These are phyloP conservation scores for Lepilemur septentrionalis DNA, from an alignment of 2,797 vertebrate genomes.

Conservation along the genomic window DNA sequence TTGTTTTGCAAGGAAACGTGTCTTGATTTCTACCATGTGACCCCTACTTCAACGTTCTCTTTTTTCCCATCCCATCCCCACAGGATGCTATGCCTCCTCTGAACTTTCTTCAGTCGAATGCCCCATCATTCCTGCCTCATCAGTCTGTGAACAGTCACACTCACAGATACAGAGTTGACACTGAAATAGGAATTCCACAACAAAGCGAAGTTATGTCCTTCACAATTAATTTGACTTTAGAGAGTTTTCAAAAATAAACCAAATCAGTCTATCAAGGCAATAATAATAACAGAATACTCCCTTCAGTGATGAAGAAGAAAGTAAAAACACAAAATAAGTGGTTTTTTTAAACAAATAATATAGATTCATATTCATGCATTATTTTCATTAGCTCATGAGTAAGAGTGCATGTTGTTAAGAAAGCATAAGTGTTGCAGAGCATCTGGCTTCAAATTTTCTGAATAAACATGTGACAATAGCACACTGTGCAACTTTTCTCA, in stretches of 20 bases:
- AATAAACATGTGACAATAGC: conserved; percentile 75
- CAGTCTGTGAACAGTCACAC: conserved; percentile 32
- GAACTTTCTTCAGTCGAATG: conserved; percentile 35
- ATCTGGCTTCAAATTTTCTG: conserved; percentile 76
- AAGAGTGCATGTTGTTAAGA: conserved; percentile 70
- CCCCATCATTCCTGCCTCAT: neutral
- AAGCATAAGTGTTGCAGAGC: conserved; percentile 49
- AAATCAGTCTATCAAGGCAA: conserved; percentile 18
- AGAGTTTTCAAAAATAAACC: conserved; percentile 57
- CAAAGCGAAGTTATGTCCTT: conserved; percentile 46
- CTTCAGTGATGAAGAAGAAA: conserved; percentile 61
- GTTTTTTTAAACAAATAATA: conserved; percentile 52
- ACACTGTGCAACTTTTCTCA: conserved; percentile 50
- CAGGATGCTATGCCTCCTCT: conserved; percentile 16
- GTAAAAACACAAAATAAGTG: conserved; percentile 55
- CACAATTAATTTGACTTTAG: conserved; percentile 34
- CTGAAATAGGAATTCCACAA: conserved; percentile 60
- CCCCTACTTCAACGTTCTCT: neutral
- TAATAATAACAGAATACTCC: neutral
- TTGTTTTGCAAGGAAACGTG: conserved; percentile 35
- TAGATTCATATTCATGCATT: conserved; percentile 71
- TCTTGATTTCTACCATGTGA: neutral
- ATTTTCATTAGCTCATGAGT: conserved; percentile 69
- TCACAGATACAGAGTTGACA: conserved; percentile 48
- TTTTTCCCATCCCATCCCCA: neutral